phyloP scores from a whole-genome alignment of 2,797 vertebrate genomes.

The Melanotaenia parkinsoni region DNA sequence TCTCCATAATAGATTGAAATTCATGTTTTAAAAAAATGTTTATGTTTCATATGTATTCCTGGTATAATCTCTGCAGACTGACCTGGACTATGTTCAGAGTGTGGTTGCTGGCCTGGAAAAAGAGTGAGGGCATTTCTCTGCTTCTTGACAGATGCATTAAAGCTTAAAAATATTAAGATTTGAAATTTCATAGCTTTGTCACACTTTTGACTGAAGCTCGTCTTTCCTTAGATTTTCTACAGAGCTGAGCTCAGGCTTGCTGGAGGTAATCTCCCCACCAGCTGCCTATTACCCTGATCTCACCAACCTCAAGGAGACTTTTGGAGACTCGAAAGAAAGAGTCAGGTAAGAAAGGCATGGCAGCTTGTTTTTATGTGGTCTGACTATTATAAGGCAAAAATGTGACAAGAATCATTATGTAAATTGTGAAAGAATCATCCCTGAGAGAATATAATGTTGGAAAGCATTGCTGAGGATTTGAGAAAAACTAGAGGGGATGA shows the following conservation, averaged over 20 bases:
- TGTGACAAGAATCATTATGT: slow-evolving; percentile 26
- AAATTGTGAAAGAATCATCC: slow-evolving; percentile 27
- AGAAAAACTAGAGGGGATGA: slow-evolving; percentile 60
- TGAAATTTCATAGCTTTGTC: neutral
- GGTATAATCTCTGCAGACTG: slow-evolving; percentile 83
- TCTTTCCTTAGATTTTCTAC: slow-evolving; percentile 87
- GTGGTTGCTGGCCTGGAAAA: slow-evolving; percentile 92
- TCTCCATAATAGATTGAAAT: neutral
- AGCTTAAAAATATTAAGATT: neutral
- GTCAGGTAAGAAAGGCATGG: slow-evolving; percentile 85
- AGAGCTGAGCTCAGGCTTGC: slow-evolving; percentile 93
- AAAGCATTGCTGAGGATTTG: slow-evolving; percentile 51
- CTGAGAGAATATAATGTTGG: slow-evolving; percentile 32
- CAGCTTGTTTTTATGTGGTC: slow-evolving; percentile 5
- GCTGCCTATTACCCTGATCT: slow-evolving; percentile 94
- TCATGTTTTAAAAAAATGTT: neutral
- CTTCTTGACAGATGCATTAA: neutral
- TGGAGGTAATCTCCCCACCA: slow-evolving; percentile 97
- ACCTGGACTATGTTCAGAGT: slow-evolving; percentile 90
- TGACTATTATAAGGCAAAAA: slow-evolving; percentile 16
- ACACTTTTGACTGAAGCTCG: neutral
- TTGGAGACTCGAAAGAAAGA: slow-evolving; percentile 97
- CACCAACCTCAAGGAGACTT: slow-evolving; percentile 95
- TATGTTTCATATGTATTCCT: slow-evolving; percentile 23
- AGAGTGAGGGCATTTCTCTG: slow-evolving; percentile 85